Base-by-base conservation (phyloP, 2,113 vertebrate species). In the Galbula dea region DNA sequence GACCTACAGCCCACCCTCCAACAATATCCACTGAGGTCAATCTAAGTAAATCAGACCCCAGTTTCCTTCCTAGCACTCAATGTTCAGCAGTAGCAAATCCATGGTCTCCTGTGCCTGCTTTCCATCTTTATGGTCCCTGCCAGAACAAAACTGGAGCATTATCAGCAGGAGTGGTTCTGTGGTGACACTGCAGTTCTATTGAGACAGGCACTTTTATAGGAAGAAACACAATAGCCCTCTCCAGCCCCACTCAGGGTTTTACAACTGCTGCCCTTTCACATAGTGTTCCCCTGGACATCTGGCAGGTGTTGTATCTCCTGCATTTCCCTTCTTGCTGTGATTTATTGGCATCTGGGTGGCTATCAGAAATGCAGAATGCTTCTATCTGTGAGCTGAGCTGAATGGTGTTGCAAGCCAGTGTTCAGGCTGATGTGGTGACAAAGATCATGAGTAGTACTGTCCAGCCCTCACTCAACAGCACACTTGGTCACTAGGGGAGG, bases 131-230 rank as follows among this genome's bases (percentile, higher is more conserved):
- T 54, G 62, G 62, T 18, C 22, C 10, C 62, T 79, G 66, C 10
- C 61, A 84, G 52, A 61, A 72, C 23, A 65, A 75, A 94, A 78
- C 78, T 29, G 48, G 36, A 78, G 19, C 27, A 17, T 81, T 67
- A 84, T 46, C 69, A 72, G 66, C 66, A 68, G 49, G 17, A 66
- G 41, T 59, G 37, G 72, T 83, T 74, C 21, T n/a, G 41, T 43
- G 36, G 71, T 83, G 67, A 85, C 58, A 62, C 34, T 41, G 27
- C 54, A 76, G 71, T 15, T 0, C 86, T 87, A 57, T n/a, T 52
- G 81, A 94, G 74, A 94, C 58, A 39, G 57, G 39, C 77, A 79
- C 26, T 83, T 95, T 62, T 22, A 55, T 9, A 46, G 43, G 34
- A 73, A 84, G 63, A 89, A 83, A 91, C 73, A 37, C 2, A 61